Evolutionary conservation across 2,797 vertebrate species (phyloP), one percentile per base, ranked within the genome.

Genomic region (Florisuga fusca): DNA sequence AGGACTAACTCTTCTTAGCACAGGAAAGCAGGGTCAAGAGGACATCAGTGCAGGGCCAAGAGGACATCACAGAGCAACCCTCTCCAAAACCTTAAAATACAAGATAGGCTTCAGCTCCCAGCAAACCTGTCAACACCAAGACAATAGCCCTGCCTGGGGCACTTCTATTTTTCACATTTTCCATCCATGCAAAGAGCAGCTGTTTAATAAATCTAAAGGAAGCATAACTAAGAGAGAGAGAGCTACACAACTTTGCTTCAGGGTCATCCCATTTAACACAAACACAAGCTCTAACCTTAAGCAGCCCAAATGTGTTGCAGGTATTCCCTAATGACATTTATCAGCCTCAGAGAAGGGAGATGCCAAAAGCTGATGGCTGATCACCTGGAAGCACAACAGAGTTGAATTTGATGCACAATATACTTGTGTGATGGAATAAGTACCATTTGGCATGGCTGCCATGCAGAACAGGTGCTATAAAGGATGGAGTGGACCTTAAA

Each of bases 131-230:
- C 95, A 94, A 88, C 89, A 93, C 79, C 73, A 79, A 77, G 45
- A 94, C 93, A 94, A 95, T 36, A 67, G 87, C 53, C 50, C 59
- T 20, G 45, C 69, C 89, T 38, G 14, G 26, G 66, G 45, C 31
- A 18, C 38, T 66, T 83, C 94, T 94, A 96, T 96, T 96, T 93
- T 97, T 96, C 95, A 79, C 48, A 36, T 88, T 90, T 96, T 93
- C 95, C 94, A 91, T 63, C 77, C 78, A 41, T 3, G 7, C 36
- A 86, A 81, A 84, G 76, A 46, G 84, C 45, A 72, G 45, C 27
- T 68, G 80, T 48, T 80, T 34, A 90, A 62, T 43, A 86, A 88
- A 92, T 23, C 21, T 55, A 82, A 84, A 83, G 48, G 71, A 94
- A 92, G 43, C 15, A 9, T 31, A 93, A 93, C 48, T 33, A 74